Evolutionary conservation across 2,888 invertebrate genomes (phyloP).

Genomic region (Argyresthia goedartella): DNA sequence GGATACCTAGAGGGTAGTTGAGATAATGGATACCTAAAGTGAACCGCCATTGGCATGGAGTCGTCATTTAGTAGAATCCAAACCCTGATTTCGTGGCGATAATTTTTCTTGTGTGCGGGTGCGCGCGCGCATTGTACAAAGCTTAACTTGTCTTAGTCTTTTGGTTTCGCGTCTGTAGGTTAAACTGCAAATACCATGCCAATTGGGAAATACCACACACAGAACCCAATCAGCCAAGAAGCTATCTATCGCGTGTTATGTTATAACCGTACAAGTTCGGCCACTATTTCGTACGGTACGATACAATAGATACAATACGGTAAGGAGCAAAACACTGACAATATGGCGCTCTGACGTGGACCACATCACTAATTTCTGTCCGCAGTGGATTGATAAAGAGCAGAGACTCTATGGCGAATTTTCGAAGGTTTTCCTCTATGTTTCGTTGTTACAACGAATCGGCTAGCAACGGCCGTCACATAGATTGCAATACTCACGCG

Average conservation of each 20-base stretch:
- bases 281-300: constrained; percentile 22
- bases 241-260: constrained; percentile 32
- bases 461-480: not conserved
- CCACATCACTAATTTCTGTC: constrained; percentile 19
- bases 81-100: no score
- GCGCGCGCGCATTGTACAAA: no score
- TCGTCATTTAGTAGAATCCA: no score
- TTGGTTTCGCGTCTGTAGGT: constrained; percentile 9
- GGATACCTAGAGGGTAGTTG: no score
- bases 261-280: constrained; percentile 23
- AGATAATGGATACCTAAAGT: no score
- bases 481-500: no score
- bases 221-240: constrained; percentile 47
- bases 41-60: no score
- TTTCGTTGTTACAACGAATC: not conserved
- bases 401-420: no score
- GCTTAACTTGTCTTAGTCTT: no score
- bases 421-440: not conserved
- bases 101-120: no score
- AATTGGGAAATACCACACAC: constrained; percentile 38
- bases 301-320: constrained; percentile 17
- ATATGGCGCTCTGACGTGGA: constrained; percentile 20
- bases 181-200: constrained; percentile 29
- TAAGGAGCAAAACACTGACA: constrained; percentile 23
- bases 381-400: no score